Base-by-base conservation (phyloP, 1,140 invertebrate genomes). In the Hycleus cichorii region DNA sequence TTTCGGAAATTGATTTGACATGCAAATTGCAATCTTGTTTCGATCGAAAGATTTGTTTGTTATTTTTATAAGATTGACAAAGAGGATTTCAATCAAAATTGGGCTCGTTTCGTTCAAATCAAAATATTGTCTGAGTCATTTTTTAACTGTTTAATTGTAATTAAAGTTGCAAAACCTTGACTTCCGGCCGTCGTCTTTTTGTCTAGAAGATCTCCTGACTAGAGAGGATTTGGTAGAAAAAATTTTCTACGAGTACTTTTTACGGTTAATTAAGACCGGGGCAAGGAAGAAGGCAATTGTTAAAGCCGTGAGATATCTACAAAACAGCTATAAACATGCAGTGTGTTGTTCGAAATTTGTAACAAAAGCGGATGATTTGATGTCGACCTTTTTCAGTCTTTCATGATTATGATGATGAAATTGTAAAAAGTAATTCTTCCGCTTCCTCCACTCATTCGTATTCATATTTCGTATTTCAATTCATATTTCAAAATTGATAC, bases 211-310 rank as follows among this genome's bases (percentile, higher is more conserved):
- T 32, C 32, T 32, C 7, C 7, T 32, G 32, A 32, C 4, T 5
- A 4, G 7, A 32, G 32, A 32, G 32, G 7, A 32, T 5, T 32
- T 5, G 7, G 7, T 5, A 32, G 32, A 32, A 32, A 32, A 32
- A 32, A 46, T 46, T 53, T 46, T 45, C 39, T 53, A 53, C 51
- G 51, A 53, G 51, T 45, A 27, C 46, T 46, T 53, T 53, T 53
- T 53, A 58, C 57, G 57, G 49, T 58, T 58, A 58, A 58, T 58
- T 58, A 58, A 58, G 49, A 47, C 26, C 46, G 27, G 44, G 45
- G 49, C 39, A 45, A 58, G 57, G 57, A 58, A 58, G 57, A 58
- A 58, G 48, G 49, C 57, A 58, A 58, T 58, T 58, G 57, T 58
- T 51, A 42, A 45, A 47, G 40, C 47, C 57, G 57, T 58, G 57